Conservation (phyloP, 2,797 vertebrate genomes). For the Tenualosa thibaudeaui region DNA sequence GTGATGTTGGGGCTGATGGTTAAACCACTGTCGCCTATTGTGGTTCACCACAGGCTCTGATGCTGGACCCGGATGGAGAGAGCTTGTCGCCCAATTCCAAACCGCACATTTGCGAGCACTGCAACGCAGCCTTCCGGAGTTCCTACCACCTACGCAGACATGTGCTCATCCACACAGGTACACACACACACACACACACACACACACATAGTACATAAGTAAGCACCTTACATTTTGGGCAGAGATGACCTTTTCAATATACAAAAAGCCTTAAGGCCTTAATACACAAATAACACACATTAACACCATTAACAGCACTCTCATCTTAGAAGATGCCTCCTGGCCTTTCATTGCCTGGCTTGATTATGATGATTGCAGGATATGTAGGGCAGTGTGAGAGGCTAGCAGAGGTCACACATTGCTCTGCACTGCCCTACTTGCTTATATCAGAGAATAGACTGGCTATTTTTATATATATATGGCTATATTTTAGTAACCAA, state of each 20-base stretch:
- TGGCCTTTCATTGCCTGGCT: neutral
- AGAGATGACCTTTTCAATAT: neutral
- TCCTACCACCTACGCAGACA: conserved; percentile 97
- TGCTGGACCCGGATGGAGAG: conserved; percentile 85
- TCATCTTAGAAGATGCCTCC: neutral
- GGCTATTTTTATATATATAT: neutral
- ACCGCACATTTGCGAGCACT: conserved; percentile 96
- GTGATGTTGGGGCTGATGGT: neutral
- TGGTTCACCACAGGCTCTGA: conserved; percentile 68
- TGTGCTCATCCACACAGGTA: conserved; percentile 96
- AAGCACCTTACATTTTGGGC: too few species aligned
- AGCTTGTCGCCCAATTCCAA: conserved; percentile 87
- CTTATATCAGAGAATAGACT: neutral
- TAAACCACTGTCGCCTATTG: neutral
- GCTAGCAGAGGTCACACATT: neutral
- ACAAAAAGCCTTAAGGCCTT: neutral
- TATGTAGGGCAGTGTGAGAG: neutral
- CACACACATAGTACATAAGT: neutral
- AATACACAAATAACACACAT: neutral
- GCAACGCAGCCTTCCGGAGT: conserved; percentile 92
- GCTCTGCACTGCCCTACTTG: neutral
- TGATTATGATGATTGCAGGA: neutral
- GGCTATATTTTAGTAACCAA: neutral
- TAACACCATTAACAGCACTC: neutral
- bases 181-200: conserved; percentile 15